phyloP scores from a whole-genome alignment of 37 sponge, comb jelly and placozoan species.

The Petrosia ficiformis region DNA sequence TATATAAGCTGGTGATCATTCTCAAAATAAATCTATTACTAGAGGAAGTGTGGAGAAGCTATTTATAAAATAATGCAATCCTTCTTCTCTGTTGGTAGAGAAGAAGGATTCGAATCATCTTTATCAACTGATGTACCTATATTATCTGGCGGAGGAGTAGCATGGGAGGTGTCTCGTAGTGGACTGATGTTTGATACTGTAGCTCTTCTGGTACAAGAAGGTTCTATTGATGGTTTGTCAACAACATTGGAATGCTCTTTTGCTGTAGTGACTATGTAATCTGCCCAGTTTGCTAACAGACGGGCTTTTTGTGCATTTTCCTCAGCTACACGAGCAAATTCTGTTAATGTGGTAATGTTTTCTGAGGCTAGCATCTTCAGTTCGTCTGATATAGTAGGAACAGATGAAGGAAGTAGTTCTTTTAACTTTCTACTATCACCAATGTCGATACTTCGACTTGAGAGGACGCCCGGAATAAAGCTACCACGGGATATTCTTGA shows the following conservation, averaged over 20 bases:
- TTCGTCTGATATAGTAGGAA: background rate
- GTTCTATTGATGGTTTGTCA: background rate
- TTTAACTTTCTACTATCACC: too few species aligned
- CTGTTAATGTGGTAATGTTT: background rate
- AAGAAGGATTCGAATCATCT: background rate
- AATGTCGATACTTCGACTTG: background rate
- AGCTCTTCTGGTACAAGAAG: background rate
- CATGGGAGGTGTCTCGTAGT: too few species aligned
- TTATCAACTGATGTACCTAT: background rate
- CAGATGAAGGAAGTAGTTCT: background rate
- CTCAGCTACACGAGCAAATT: slow-evolving; percentile 28
- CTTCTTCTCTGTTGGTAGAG: too few species aligned
- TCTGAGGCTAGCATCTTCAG: background rate
- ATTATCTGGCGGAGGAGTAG: too few species aligned
- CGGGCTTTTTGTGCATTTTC: slow-evolving; percentile 38
- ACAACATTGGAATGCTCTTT: background rate
- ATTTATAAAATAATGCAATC: too few species aligned
- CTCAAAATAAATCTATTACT: too few species aligned
- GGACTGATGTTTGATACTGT: background rate
- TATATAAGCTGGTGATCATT: too few species aligned
- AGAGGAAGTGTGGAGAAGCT: too few species aligned
- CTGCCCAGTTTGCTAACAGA: slow-evolving; percentile 30
- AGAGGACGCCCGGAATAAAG: background rate
- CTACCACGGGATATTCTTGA: background rate
- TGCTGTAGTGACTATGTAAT: background rate